Evolutionary conservation across 92 coral and sea anemone species (phyloP).

Genomic region (Phenganax subtilis): DNA sequence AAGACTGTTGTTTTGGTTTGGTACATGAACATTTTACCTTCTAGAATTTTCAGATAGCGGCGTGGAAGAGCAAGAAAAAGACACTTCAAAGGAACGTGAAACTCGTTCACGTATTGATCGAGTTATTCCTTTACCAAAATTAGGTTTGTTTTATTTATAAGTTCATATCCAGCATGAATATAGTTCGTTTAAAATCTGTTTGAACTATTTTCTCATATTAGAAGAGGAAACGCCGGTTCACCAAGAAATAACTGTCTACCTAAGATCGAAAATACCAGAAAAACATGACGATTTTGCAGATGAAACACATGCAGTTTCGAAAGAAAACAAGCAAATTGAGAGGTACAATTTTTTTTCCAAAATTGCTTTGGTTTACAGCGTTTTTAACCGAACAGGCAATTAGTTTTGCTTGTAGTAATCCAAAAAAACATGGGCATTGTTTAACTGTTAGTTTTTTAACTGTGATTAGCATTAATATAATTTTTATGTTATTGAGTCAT

Average conservation of each 20-base stretch:
- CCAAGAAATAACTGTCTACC: conserved; percentile 27
- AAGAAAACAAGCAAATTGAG: background rate
- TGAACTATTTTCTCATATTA: background rate
- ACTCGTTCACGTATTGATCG: conserved; percentile 38
- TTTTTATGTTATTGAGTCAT: background rate
- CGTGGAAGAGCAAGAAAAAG: background rate
- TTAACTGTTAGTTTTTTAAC: too few relatives aligned
- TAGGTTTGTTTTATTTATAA: conserved; percentile 10
- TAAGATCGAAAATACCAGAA: conserved; percentile 22
- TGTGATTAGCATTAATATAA: too few relatives aligned
- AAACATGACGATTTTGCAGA: background rate
- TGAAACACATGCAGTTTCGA: background rate
- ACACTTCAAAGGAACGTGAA: conserved; percentile 4
- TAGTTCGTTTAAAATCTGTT: background rate
- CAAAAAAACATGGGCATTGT: too few relatives aligned
- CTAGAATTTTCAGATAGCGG: background rate
- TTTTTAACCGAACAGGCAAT: too few relatives aligned
- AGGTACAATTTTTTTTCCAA: too few relatives aligned
- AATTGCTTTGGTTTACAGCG: too few relatives aligned
- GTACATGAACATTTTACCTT: background rate
- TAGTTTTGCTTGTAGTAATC: too few relatives aligned
- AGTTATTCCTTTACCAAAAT: conserved; percentile 27
- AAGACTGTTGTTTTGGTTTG: background rate
- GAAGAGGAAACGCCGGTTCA: conserved; percentile 32
- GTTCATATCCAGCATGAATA: background rate